Percentiles rank a stretch among this genome's conserved stretches.
Evolutionary conservation across 1,140 invertebrate species (phyloP).

Genomic region (Harlomillsia oculata): DNA sequence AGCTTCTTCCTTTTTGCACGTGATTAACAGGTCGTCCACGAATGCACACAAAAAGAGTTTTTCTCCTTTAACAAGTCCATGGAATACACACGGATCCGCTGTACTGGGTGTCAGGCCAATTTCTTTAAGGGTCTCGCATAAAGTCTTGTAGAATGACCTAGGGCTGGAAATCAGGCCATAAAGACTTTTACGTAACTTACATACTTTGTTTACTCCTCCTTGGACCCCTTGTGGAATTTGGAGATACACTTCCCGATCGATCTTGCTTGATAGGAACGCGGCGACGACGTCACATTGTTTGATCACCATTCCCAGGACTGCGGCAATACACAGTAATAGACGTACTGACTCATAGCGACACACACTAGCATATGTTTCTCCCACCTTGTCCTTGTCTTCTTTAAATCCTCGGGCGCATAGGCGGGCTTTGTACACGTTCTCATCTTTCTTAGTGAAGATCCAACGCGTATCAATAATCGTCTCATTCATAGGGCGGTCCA

Average conservation of each 20-base stretch:
- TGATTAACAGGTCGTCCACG: neutral
- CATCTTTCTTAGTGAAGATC: neutral
- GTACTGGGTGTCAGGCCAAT: constrained; percentile 28
- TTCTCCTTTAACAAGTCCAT: neutral
- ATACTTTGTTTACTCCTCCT: constrained; percentile 21
- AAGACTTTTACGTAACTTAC: constrained; percentile 33
- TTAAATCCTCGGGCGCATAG: neutral
- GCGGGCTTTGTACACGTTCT: neutral
- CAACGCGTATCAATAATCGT: neutral
- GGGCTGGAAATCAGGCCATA: constrained; percentile 39
- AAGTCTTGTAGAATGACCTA: constrained; percentile 38
- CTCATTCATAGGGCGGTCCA: too few species aligned
- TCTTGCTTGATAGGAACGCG: constrained; percentile 40
- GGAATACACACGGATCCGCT: constrained; percentile 37
- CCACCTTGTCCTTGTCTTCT: neutral
- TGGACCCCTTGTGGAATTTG: constrained; percentile 39
- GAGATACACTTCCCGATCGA: constrained; percentile 42
- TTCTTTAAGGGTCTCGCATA: constrained; percentile 25
- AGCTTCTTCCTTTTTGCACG: neutral
- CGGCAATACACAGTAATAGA: constrained; percentile 39
- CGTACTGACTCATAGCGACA: constrained; percentile 38
- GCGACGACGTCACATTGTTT: constrained; percentile 39
- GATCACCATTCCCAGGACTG: constrained; percentile 37
- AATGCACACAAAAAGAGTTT: neutral
- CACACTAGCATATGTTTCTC: constrained; percentile 39